Percentiles rank a stretch among this genome's conserved stretches.
These are phyloP conservation scores for Macrotis lagotis DNA, from an alignment of 2,113 vertebrate genomes.

Conservation along the genomic window DNA sequence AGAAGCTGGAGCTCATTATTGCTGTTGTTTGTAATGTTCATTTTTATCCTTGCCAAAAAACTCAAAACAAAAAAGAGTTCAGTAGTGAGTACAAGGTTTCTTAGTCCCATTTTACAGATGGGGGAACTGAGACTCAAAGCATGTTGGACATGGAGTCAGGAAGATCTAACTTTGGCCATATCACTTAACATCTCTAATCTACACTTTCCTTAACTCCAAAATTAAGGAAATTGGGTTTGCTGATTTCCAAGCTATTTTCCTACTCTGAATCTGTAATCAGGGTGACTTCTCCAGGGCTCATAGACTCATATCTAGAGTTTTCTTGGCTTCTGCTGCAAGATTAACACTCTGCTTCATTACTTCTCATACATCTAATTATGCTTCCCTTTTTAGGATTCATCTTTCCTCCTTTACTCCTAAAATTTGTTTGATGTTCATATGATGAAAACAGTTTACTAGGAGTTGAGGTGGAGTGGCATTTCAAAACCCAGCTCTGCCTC, in stretches of 20 bases:
- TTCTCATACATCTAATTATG: not conserved
- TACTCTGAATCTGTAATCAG: not conserved
- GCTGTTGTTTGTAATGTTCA: not conserved
- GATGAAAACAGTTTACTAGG: too few relatives aligned
- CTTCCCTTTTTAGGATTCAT: not conserved
- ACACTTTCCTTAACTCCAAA: not conserved
- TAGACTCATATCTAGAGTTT: not conserved
- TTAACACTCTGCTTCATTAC: too few relatives aligned
- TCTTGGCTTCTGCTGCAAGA: not conserved
- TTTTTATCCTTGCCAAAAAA: not conserved
- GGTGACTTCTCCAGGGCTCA: not conserved
- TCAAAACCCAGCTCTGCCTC: too few relatives aligned
- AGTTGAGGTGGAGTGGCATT: too few relatives aligned
- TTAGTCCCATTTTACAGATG: not conserved
- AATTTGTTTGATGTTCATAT: too few relatives aligned
- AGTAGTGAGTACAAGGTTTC: not conserved
- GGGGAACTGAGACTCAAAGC: not conserved
- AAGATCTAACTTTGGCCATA: not conserved
- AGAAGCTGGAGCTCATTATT: not conserved
- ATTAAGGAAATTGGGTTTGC: not conserved
- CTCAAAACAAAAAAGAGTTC: not conserved
- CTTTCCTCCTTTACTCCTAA: too few relatives aligned
- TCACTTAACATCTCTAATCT: not conserved
- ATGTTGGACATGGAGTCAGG: not conserved
- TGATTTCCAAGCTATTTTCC: not conserved